Evolutionary conservation across 2,797 vertebrate genomes (phyloP), one percentile per base, ranked within the genome.

Genomic region (Netta rufina): DNA sequence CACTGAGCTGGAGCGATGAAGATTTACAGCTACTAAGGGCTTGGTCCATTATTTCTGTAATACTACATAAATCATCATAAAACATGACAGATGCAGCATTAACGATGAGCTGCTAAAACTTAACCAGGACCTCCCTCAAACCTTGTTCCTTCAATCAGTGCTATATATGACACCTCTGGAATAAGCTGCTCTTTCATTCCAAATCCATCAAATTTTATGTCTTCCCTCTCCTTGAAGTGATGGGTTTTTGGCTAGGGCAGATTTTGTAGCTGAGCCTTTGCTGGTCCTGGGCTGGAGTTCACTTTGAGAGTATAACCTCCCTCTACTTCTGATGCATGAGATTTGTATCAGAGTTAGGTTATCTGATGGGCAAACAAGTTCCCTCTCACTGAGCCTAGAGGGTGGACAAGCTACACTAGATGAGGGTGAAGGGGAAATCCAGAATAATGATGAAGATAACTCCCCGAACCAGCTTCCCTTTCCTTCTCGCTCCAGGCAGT

Each of bases 161-260:
- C 67, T 64, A 9, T 3, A 10, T 51, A 20, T 51, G 86, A 85
- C 75, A 71, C 47, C 83, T 75, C 67, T 71, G 38, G 21, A 94
- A 87, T 80, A 71, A 62, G 77, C 49, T 43, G 65, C 67, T 88
- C 19, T 87, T 89, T 80, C 57, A 87, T 89, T 93, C 70, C 32
- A 75, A 85, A 94, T 78, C 58, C 33, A 89, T 95, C 81, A 94
- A n/a, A 67, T 89, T 94, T 87, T 89, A 43, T 80, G 56, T 85
- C 92, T 93, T 90, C 65, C 56, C 51, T 95, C 70, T 82, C 69
- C 75, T 94, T 89, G 67, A 90, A 62, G 28, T 38, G 75, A 93
- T 92, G 45, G 49, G n/a, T 61, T 92, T 95, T 87, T 77, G 81
- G 15, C 90, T 71, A 72, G 72, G 61, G 65, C 22, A 61, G 87